Evolutionary conservation across 2,113 vertebrate species (phyloP).

Genomic region (Odocoileus virginianus): DNA sequence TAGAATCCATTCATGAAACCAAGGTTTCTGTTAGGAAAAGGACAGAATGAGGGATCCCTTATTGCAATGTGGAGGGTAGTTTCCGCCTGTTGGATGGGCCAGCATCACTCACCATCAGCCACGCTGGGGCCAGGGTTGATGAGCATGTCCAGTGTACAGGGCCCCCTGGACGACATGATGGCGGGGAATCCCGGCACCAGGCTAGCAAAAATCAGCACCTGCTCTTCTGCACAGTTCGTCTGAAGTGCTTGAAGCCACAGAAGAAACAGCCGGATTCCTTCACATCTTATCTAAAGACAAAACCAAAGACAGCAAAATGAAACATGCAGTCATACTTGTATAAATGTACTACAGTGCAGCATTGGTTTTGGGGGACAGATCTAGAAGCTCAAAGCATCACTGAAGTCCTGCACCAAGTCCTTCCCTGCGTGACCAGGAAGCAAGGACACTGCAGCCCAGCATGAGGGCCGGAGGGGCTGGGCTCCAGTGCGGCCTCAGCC

Average conservation of each 20-base stretch:
- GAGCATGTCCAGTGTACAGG: slow-evolving; percentile 94
- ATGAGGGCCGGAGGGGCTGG: neutral
- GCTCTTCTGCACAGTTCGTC: slow-evolving; percentile 94
- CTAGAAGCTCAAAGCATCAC: neutral
- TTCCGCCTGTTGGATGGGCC: neutral
- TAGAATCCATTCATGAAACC: neutral
- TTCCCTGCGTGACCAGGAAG: neutral
- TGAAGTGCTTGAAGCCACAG: slow-evolving; percentile 98
- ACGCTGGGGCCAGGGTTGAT: slow-evolving; percentile 86
- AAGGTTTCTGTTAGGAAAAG: slow-evolving; percentile 21
- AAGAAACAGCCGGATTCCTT: slow-evolving; percentile 97
- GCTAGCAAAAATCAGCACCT: slow-evolving; percentile 95
- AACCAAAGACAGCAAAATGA: slow-evolving; percentile 4
- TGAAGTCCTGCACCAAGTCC: neutral
- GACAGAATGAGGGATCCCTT: neutral
- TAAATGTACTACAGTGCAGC: neutral
- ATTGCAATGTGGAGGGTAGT: neutral
- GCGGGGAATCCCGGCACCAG: slow-evolving; percentile 97
- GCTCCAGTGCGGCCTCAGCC: neutral
- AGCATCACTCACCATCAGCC: slow-evolving; percentile 86
- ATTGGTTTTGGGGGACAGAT: neutral
- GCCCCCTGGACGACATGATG: slow-evolving; percentile 88
- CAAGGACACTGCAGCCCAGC: neutral
- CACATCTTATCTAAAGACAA: slow-evolving; percentile 90
- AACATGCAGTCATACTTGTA: neutral